These are phyloP conservation scores for Liodrosophila aerea DNA, from an alignment of 2,888 invertebrate genomes.

Conservation along the genomic window DNA sequence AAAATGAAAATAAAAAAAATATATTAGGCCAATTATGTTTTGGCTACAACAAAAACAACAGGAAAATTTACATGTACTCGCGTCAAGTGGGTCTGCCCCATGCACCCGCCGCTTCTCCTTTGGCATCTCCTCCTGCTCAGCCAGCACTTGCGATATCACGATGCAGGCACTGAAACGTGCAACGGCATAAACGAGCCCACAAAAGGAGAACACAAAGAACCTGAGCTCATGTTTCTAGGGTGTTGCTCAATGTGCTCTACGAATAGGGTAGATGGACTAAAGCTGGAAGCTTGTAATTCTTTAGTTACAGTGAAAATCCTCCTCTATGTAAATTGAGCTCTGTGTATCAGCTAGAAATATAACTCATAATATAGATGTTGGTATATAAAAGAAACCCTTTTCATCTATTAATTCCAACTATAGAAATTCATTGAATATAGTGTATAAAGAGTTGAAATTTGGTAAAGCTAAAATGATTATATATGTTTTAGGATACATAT, in stretches of 20 bases:
- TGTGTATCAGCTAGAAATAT: too few relatives aligned
- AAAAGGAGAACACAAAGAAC: not conserved
- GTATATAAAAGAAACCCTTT: too few relatives aligned
- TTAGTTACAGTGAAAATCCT: too few relatives aligned
- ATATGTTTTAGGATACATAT: too few relatives aligned
- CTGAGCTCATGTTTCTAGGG: slow-evolving; percentile 22
- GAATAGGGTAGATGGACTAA: not conserved
- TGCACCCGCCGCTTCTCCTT: slow-evolving; percentile 1
- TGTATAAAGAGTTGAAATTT: too few relatives aligned
- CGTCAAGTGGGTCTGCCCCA: slow-evolving; percentile 60
- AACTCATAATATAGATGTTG: too few relatives aligned
- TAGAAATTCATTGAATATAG: too few relatives aligned
- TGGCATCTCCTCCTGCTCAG: not conserved
- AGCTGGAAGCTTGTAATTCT: not conserved
- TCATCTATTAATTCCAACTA: too few relatives aligned
- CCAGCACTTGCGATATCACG: slow-evolving; percentile 51
- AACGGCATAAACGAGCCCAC: slow-evolving; percentile 57
- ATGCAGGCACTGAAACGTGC: slow-evolving; percentile 64
- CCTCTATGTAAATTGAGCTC: too few relatives aligned
- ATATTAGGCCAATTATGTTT: slow-evolving; percentile 77
- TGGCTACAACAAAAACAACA: not conserved
- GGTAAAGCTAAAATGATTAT: too few relatives aligned
- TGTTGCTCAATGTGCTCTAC: slow-evolving; percentile 10
- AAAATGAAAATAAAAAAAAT: slow-evolving; percentile 38
- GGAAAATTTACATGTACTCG: slow-evolving; percentile 68